Conservation (phyloP, 2,797 vertebrate species). For the Luscinia luscinia region DNA sequence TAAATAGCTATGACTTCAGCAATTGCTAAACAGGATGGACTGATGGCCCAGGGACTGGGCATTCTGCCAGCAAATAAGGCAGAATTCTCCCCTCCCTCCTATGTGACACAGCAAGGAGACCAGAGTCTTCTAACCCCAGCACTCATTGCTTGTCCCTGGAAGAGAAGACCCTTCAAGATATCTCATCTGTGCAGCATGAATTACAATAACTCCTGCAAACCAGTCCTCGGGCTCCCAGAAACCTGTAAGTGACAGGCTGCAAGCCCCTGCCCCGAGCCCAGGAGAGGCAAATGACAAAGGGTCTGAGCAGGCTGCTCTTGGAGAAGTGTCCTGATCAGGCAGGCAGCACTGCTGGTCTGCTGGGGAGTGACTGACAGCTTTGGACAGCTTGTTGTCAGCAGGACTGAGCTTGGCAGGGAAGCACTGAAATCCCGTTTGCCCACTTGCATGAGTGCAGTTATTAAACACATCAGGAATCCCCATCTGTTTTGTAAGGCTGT, state of each 20-base stretch:
- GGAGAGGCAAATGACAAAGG: neutral
- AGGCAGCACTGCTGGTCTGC: neutral
- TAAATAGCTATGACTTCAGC: neutral
- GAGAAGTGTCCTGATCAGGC: neutral
- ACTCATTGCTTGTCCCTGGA: neutral
- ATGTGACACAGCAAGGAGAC: neutral
- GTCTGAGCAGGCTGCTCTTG: neutral
- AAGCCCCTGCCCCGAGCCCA: neutral
- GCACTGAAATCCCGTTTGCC: neutral
- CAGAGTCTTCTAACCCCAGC: accelerated
- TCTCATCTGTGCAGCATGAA: neutral
- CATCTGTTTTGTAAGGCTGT: neutral
- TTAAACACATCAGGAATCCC: slow-evolving; percentile 50
- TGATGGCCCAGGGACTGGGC: neutral
- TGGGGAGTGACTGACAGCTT: neutral
- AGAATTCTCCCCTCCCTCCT: neutral
- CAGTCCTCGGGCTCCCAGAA: neutral
- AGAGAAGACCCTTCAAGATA: neutral
- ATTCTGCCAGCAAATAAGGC: neutral
- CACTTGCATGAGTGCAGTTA: neutral
- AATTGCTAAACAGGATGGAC: neutral
- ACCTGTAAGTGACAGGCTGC: neutral
- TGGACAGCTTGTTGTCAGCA: slow-evolving; percentile 25
- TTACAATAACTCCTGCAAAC: neutral
- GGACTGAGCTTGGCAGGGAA: slow-evolving; percentile 18